phyloP scores from a whole-genome alignment of 1,140 invertebrate species.

The Bilobella aurantiaca region DNA sequence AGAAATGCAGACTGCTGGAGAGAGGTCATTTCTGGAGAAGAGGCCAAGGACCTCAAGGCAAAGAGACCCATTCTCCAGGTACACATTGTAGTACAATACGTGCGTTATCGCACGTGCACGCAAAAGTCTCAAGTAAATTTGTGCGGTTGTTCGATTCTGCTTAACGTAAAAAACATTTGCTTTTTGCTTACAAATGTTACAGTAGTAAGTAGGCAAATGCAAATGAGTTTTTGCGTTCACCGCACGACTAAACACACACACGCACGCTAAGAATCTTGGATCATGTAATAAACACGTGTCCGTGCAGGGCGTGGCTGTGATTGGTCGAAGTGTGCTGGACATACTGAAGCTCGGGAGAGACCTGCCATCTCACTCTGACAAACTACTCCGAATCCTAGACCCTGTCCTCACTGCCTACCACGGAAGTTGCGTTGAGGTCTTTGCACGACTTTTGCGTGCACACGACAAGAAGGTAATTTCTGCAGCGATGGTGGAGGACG shows the following conservation, averaged over 20 bases:
- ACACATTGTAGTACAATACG: constrained; percentile 23
- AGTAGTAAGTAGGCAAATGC: too few relatives aligned
- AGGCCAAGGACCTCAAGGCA: constrained; percentile 51
- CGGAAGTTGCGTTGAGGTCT: constrained; percentile 63
- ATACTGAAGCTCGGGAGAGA: constrained; percentile 57
- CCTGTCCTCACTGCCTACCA: constrained; percentile 60
- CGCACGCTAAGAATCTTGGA: too few relatives aligned
- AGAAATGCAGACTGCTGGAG: constrained; percentile 64
- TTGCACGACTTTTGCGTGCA: constrained; percentile 65
- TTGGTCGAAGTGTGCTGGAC: constrained; percentile 58
- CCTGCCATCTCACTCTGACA: constrained; percentile 58
- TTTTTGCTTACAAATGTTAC: constrained; percentile 44
- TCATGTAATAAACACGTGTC: too few relatives aligned
- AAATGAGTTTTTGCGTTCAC: too few relatives aligned
- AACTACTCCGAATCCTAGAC: constrained; percentile 58
- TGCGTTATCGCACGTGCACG: too few relatives aligned
- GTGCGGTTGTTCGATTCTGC: too few relatives aligned
- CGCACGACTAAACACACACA: too few relatives aligned
- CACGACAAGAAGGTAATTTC: constrained; percentile 64
- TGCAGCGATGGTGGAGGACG: constrained; percentile 84
- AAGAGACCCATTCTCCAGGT: constrained; percentile 60
- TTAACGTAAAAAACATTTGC: too few relatives aligned
- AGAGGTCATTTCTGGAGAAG: constrained; percentile 55
- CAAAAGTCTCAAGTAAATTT: too few relatives aligned
- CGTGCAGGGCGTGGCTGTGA: constrained; percentile 61